These are phyloP conservation scores for Drosophila nigrodunni DNA, from an alignment of 1,140 invertebrate species.

Conservation along the genomic window DNA sequence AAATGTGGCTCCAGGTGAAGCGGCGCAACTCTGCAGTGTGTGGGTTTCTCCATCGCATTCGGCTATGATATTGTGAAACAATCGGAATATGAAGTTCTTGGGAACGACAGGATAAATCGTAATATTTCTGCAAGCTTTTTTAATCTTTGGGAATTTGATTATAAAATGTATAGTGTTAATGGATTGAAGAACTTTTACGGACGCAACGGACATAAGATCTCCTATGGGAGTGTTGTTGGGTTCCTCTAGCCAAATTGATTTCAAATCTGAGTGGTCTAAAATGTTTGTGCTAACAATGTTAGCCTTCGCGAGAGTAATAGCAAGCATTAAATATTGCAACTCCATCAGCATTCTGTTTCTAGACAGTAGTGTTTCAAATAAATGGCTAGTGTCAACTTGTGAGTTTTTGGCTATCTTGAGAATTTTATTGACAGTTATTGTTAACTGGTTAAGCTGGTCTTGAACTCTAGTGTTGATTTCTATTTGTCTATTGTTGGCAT, in stretches of 20 bases:
- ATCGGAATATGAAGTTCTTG: constrained; percentile 1
- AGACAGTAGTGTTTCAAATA: constrained; percentile 28
- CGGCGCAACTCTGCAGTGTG: constrained; percentile 1
- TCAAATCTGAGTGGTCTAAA: constrained; percentile 32
- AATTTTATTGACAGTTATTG: background rate
- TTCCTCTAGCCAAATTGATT: constrained; percentile 40
- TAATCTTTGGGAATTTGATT: constrained; percentile 26
- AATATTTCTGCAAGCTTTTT: constrained; percentile 23
- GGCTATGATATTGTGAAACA: constrained; percentile 28
- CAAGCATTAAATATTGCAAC: too few relatives aligned
- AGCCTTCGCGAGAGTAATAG: too few relatives aligned
- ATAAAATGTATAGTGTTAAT: constrained; percentile 16
- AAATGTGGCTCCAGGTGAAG: background rate
- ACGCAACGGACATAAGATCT: constrained; percentile 22
- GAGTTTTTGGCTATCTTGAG: too few relatives aligned
- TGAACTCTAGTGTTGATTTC: constrained; percentile 10
- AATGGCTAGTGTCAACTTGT: constrained; percentile 2
- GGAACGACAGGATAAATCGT: constrained; percentile 8
- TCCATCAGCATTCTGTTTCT: constrained; percentile 33
- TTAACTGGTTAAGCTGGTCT: background rate
- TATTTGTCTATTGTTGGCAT: constrained; percentile 5
- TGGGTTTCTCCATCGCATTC: constrained; percentile 3
- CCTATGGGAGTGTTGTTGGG: constrained; percentile 36
- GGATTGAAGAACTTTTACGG: too few relatives aligned
- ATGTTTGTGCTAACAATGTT: background rate